phyloP scores from a whole-genome alignment of 2,888 invertebrate species.

The Ormyrus rosae region DNA sequence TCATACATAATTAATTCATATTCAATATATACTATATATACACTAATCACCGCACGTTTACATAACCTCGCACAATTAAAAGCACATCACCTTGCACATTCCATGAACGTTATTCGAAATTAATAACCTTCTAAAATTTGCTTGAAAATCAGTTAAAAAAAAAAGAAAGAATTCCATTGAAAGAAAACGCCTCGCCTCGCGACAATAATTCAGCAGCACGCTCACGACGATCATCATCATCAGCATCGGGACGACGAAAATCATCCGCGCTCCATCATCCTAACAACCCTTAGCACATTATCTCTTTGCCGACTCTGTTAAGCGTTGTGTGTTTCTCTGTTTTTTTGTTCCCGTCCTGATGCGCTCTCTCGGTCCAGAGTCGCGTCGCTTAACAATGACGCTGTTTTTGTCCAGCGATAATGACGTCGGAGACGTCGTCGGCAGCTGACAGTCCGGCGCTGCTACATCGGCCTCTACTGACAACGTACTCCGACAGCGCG shows the following conservation, averaged over 20 bases:
- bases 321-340: not conserved
- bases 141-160: too few species aligned
- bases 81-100: too few species aligned
- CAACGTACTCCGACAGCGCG: constrained; percentile 64
- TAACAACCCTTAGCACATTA: not conserved
- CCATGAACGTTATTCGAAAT: too few species aligned
- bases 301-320: not conserved
- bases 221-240: not conserved
- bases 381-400: constrained; percentile 34
- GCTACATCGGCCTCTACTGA: constrained; percentile 69
- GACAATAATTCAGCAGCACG: too few species aligned
- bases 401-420: constrained; percentile 64
- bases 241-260: not conserved
- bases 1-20: too few species aligned
- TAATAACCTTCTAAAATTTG: too few species aligned
- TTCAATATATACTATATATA: too few species aligned
- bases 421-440: constrained; percentile 71
- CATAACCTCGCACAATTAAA: too few species aligned
- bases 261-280: too few species aligned
- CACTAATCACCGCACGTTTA: too few species aligned
- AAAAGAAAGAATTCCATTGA: too few species aligned
- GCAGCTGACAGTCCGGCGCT: constrained; percentile 70
- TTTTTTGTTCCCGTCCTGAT: not conserved
- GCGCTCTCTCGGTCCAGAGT: not conserved
- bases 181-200: too few species aligned